These are phyloP conservation scores for Pedetes capensis DNA, from an alignment of 2,113 vertebrate species.

Conservation along the genomic window DNA sequence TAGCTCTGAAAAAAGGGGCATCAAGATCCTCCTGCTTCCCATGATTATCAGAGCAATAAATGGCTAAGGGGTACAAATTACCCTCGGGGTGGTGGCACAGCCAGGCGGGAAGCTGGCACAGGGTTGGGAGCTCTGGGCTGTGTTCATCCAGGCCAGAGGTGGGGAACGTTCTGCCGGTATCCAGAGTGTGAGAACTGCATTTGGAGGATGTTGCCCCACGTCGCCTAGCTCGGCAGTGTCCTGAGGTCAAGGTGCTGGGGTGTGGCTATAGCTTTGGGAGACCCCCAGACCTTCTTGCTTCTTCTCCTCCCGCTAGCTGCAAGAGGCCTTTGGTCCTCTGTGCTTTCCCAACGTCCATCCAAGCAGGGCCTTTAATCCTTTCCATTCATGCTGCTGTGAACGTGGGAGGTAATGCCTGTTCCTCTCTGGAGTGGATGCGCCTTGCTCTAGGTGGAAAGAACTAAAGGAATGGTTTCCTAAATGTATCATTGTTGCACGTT, in stretches of 20 bases:
- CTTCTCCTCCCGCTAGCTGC: background rate
- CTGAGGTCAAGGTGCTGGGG: background rate
- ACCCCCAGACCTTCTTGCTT: background rate
- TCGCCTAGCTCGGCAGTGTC: background rate
- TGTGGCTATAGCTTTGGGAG: background rate
- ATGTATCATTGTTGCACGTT: background rate
- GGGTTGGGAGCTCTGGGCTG: background rate
- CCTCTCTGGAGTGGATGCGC: background rate
- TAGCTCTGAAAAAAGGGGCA: background rate
- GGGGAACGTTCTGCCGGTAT: background rate
- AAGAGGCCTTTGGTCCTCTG: background rate
- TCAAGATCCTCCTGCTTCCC: background rate
- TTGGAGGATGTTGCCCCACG: background rate
- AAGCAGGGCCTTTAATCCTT: background rate
- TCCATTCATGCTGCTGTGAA: background rate
- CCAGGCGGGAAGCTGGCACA: background rate
- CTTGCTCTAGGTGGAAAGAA: background rate
- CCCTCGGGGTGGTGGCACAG: too few species aligned
- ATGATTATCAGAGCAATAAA: rapidly evolving
- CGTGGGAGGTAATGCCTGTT: background rate
- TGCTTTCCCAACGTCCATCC: background rate
- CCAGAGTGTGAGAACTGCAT: too few species aligned
- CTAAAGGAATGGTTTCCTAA: background rate
- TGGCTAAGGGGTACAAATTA: background rate
- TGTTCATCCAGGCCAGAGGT: too few species aligned